Evolutionary conservation across 2,888 invertebrate species (phyloP), one percentile per base, ranked within the genome.

Genomic region (Morpho deidamia): DNA sequence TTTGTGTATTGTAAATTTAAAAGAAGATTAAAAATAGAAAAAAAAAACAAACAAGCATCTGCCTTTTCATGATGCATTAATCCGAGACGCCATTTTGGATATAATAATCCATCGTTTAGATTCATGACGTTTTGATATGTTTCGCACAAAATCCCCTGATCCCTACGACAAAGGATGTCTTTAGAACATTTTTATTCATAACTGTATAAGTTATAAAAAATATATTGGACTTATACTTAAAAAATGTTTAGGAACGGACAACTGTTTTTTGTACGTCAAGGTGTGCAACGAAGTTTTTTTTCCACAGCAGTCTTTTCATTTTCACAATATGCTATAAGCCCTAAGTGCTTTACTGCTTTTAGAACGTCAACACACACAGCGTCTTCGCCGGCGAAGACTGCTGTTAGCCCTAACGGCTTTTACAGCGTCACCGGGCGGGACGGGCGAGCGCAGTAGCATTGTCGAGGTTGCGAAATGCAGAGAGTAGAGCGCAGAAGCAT

Each of bases 51-150:
- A 60, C 58, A 65, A 65, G 61, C 69, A 69, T 63, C 69, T 69
- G 69, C 64, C 65, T 62, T 55, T 56, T 56, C 59, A 61, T 58
- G 62, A 58, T 46, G 59, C 59, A 64, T 62, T 65, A 68, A 65
- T 64, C 65, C 64, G 47, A 43, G 50, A 60, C 54, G 58, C 56
- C 61, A 61, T 56, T 60, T 61, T 59, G 43, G 55, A 59, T 53
- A 61, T 44, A 59, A 66, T 59, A 68, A 67, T 67, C 64, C 62
- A 59, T 59, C 62, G 64, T 64, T 63, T 59, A 55, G 56, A 68
- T 68, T 67, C 64, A 65, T 66, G 50, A 53, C 54, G 61, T 52
- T 58, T 58, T 56, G 46, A 50, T 51, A 60, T 49, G 53, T 58
- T 61, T 60, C 56, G 53, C 44, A 8, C 34, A 55, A 55, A 53